These are phyloP conservation scores for Boulengeromyrus knoepffleri DNA, from an alignment of 2,113 vertebrate species.

Conservation along the genomic window DNA sequence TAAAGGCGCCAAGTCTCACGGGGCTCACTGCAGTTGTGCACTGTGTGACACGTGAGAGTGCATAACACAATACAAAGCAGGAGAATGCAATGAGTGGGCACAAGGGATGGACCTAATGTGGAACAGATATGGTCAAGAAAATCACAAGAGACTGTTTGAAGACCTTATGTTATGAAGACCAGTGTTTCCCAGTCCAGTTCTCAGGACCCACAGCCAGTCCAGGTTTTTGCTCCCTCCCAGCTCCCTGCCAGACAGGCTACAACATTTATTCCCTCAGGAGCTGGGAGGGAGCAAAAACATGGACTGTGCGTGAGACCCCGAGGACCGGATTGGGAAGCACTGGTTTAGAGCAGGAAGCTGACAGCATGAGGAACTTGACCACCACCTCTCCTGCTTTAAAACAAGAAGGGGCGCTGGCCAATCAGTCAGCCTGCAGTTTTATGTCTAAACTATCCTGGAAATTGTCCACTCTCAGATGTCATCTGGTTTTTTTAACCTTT, in stretches of 20 bases:
- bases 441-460: neutral
- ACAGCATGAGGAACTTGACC: neutral
- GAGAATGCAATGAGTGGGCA: neutral
- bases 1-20: neutral
- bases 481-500: neutral
- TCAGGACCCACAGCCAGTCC: neutral
- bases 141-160: neutral
- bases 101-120: conserved; percentile 11
- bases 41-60: neutral
- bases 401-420: neutral
- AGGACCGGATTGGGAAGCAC: neutral
- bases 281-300: too few species aligned
- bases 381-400: neutral
- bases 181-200: neutral
- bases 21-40: too few species aligned
- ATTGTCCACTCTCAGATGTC: neutral
- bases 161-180: neutral
- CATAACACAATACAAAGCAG: neutral
- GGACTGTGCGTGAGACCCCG: neutral
- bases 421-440: neutral
- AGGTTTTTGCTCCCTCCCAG: neutral
- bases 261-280: too few species aligned
- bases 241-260: neutral
- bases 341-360: neutral
- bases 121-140: conserved; percentile 16